Base-by-base conservation (phyloP, 2,888 invertebrate species). In the Xylocampa areola region DNA sequence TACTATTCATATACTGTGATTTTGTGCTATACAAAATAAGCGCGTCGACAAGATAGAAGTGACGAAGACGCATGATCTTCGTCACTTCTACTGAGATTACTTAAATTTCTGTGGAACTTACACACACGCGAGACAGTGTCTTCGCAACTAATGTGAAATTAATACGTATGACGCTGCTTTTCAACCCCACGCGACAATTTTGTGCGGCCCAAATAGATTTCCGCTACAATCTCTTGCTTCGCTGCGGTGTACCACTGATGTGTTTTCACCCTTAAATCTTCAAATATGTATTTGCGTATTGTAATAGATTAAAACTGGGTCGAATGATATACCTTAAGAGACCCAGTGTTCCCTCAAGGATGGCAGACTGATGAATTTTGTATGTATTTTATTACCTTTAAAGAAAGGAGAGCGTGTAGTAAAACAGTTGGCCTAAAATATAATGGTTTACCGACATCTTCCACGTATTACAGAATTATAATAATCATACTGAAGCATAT, bases 401-500 rank as follows among this genome's bases (percentile, higher is more conserved):
- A 54, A 55, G 25, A 49, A 30, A 32, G 30, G 11, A 63, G 13
- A 23, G 14, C 14, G 17, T 48, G 48, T 41, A 37, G 13, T 29
- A 17, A 55, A 48, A 21, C 45, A 27, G 37, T 35, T 23, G 53
- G 57, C 62, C 57, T 70, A 67, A 58, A 8, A 35, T 40, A 33
- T 41, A 69, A 61, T 49, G 27, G 8, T 69, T 59, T 68, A 50
- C 29, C 25, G 25, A 58, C 44, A 63, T 66, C 47, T 64, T 68
- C 61, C 60, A 49, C 49, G 72, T 74, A 55, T 60, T 41, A 49
- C 52, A 54, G 39, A 47, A 62, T 35, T 68, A 59, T 80, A 75
- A 77, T 82, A 83, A 85, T 82, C 76, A 81, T 85, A 85, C 77
- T 76, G 82, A 90, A 84, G 90, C 91, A 91, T 91, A 91, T 91